A percentile compares a stretch with the other conserved stretches of the same genome.
These are phyloP conservation scores for Dipodomys spectabilis DNA, from an alignment of 2,113 vertebrate genomes.

Conservation along the genomic window DNA sequence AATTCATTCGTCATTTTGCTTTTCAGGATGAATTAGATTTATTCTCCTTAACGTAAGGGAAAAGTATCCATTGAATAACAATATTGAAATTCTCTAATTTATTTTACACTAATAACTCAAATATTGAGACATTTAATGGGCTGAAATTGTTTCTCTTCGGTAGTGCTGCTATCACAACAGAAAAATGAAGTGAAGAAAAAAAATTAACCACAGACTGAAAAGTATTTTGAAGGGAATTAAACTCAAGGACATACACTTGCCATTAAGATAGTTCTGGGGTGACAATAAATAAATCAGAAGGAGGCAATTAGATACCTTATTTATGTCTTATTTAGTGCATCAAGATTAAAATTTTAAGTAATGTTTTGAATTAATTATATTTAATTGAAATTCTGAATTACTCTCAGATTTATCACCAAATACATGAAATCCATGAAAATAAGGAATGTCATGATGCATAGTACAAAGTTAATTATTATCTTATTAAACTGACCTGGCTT, in stretches of 20 bases:
- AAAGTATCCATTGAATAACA: neutral
- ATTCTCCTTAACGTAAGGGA: neutral
- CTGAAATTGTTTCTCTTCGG: neutral
- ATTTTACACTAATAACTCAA: neutral
- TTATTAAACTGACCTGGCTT: neutral
- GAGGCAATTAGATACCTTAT: neutral
- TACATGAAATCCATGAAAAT: neutral
- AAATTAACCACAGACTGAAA: neutral
- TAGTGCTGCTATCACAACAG: neutral
- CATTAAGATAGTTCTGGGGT: neutral
- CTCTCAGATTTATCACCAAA: conserved; percentile 26
- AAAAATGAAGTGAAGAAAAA: neutral
- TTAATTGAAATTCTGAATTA: conserved; percentile 34
- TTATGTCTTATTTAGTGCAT: conserved; percentile 25
- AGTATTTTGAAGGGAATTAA: neutral
- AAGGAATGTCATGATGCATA: neutral
- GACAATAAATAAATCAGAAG: conserved; percentile 3
- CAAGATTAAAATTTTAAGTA: conserved; percentile 36
- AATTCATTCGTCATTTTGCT: neutral
- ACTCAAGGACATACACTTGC: neutral
- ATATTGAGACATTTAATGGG: neutral
- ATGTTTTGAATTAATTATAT: conserved; percentile 30
- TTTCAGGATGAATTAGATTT: neutral
- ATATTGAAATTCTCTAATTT: neutral
- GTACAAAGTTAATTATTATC: neutral